phyloP scores from a whole-genome alignment of 1,140 invertebrate genomes.

The Drosophila paulistorum region DNA sequence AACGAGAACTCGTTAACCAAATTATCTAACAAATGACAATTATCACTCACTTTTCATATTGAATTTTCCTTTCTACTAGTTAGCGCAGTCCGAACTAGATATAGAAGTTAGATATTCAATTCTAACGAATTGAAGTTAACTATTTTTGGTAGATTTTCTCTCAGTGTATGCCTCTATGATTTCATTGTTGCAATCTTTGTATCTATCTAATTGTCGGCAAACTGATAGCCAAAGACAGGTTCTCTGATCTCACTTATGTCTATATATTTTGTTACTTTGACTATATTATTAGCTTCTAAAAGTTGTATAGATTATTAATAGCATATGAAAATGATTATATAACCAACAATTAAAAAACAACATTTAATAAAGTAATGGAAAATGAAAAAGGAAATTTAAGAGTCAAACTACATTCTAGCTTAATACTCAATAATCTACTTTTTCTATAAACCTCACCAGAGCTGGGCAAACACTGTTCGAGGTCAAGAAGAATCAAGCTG shows the following conservation, averaged over 20 bases:
- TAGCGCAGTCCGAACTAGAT: too few species aligned
- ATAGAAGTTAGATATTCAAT: too few species aligned
- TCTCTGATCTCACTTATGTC: conserved; percentile 2
- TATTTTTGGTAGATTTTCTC: neutral
- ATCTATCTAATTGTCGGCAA: neutral
- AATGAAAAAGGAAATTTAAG: neutral
- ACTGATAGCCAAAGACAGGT: conserved; percentile 2
- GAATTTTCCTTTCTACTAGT: too few species aligned
- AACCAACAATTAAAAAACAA: neutral
- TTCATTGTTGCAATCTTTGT: conserved; percentile 8
- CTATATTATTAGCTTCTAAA: neutral
- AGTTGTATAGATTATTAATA: neutral
- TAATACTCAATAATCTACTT: too few species aligned
- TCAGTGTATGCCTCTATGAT: conserved; percentile 3
- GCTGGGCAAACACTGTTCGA: too few species aligned
- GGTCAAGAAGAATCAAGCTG: too few species aligned
- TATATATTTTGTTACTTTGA: neutral
- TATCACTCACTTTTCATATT: too few species aligned
- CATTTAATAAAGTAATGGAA: neutral
- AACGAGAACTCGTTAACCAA: too few species aligned
- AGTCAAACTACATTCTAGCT: too few species aligned
- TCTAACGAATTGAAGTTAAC: too few species aligned
- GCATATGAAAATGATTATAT: neutral
- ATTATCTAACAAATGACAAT: too few species aligned
- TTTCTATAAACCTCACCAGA: too few species aligned